Evolutionary conservation across 2,888 invertebrate species (phyloP), one percentile per base, ranked within the genome.

Genomic region (Altica lythri): DNA sequence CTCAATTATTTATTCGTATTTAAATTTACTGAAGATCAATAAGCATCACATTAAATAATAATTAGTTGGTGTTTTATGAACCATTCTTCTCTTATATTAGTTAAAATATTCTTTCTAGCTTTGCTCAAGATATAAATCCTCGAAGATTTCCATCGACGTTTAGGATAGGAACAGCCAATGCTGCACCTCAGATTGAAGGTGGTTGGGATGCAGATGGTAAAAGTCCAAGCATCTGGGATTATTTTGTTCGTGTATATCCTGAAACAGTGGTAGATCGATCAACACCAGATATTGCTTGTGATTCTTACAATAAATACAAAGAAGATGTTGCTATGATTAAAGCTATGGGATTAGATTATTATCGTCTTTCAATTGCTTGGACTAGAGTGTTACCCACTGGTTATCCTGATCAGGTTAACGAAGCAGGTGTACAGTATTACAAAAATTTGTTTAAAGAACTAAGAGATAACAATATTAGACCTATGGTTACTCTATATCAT

Each of bases 271-370:
- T 18, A 10, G 59, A 56, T 16, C 25, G 48, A 25, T 53, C 59
- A 9, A 86, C 81, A 46, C 86, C 81, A 0, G 85, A 87, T 65
- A 73, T 84, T 0, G 83, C 87, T 0, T 82, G 83, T 48, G 85
- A 88, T 70, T 86, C 86, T 13, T 88, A 86, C 71, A 82, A 86
- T 71, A 79, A 76, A 62, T 83, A 81, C 70, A 78, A 79, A 63
- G 81, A 83, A 30, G 89, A 89, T 62, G 81, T 86, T 0, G 67
- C 73, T 17, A 68, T 86, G 38, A 66, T 88, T 46, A 79, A 78
- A 51, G 69, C 79, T 12, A 72, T 87, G 1, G 84, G 84, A 0
- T 79, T 82, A 1, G 63, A 75, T 45, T 78, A 78, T 68, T 85
- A 85, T 70, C 57, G 64, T 32, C 52, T 59, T 2, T 59, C 59